A percentile compares a stretch with the other conserved stretches of the same genome.
Conservation (phyloP, 1,140 invertebrate genomes). For the Procambarus clarkii region DNA sequence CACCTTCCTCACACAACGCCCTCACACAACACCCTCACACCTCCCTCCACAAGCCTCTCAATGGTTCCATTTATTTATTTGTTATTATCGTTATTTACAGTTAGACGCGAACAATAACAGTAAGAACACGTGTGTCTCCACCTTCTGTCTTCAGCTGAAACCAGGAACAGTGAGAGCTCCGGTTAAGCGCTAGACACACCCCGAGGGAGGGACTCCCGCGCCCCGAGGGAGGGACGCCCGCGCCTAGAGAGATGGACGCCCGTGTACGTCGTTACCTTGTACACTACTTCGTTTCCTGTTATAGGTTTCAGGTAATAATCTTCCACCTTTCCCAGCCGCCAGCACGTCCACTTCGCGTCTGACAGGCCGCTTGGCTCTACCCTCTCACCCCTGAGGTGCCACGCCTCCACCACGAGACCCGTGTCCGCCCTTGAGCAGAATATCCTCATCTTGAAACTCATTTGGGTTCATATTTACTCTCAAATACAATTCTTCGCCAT, state of each 20-base stretch:
- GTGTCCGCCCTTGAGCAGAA: background rate
- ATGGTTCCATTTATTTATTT: no score
- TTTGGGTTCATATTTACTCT: slow-evolving; percentile 37
- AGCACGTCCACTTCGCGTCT: background rate
- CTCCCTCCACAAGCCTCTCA: no score
- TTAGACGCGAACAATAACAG: no score
- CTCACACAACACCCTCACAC: no score
- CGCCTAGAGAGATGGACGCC: no score
- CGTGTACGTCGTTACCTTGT: no score
- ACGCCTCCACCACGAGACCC: background rate
- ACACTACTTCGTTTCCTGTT: no score
- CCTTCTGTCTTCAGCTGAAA: background rate
- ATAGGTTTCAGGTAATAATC: no score
- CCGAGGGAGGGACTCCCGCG: background rate
- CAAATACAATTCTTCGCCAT: slow-evolving; percentile 60
- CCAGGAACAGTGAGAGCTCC: background rate
- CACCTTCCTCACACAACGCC: no score
- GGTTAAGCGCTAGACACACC: background rate
- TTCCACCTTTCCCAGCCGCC: background rate
- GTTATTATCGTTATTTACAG: no score
- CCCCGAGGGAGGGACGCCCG: background rate
- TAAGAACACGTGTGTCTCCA: no score
- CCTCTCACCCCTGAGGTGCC: background rate
- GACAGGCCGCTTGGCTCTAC: background rate
- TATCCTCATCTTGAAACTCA: slow-evolving; percentile 52